A percentile compares a stretch with the other conserved stretches of the same genome.
phyloP scores from a whole-genome alignment of 2,797 vertebrate species.

The Enteromius radiatus region DNA sequence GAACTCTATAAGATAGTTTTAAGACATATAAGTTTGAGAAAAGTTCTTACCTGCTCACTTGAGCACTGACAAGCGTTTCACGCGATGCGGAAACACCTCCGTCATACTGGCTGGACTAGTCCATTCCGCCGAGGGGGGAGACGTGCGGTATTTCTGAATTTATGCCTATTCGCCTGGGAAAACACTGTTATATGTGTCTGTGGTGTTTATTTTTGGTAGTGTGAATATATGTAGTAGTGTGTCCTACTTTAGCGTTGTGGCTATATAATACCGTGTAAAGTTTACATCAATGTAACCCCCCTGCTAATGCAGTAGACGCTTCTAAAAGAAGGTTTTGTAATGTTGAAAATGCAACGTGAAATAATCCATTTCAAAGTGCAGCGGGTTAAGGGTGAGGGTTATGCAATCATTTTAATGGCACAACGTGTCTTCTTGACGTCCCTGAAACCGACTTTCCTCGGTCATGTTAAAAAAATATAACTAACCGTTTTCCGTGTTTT shows the following conservation, averaged over 20 bases:
- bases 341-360: slow-evolving; percentile 17
- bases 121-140: slow-evolving; percentile 10
- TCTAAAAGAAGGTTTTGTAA: not conserved
- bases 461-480: slow-evolving; percentile 12
- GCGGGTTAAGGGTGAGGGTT: slow-evolving; percentile 72
- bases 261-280: not conserved
- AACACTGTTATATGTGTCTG: not conserved
- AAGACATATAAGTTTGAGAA: not conserved
- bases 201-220: not conserved
- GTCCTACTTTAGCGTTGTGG: not conserved
- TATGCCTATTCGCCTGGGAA: not conserved
- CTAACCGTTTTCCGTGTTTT: not conserved
- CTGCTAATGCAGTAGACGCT: not conserved
- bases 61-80: not conserved
- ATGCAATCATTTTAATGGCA: slow-evolving; percentile 61
- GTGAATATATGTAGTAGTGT: not conserved
- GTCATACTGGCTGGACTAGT: slow-evolving; percentile 65
- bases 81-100: slow-evolving; percentile 43
- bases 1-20: not conserved
- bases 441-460: slow-evolving; percentile 26
- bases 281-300: not conserved
- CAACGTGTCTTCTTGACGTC: slow-evolving; percentile 33
- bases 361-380: slow-evolving; percentile 63
- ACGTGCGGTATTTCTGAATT: no score
- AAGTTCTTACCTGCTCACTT: not conserved